A percentile compares a stretch with the other conserved stretches of the same genome.
Evolutionary conservation across 2,113 vertebrate species (phyloP).

Genomic region (Galemys pyrenaicus): DNA sequence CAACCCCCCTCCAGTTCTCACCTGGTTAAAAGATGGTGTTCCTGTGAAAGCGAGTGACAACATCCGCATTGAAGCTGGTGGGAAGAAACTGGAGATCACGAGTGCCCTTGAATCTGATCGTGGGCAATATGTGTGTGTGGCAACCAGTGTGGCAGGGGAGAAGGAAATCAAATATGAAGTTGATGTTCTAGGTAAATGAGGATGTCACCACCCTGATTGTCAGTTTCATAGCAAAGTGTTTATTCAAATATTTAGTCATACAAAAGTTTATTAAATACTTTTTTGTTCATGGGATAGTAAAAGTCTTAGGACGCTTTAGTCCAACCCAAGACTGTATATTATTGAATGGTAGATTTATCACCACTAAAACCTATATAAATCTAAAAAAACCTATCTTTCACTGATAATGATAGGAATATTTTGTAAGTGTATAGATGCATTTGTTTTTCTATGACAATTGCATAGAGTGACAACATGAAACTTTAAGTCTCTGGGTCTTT

Average conservation of each 20-base stretch:
- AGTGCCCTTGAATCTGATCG: conserved; percentile 83
- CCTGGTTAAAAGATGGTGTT: conserved; percentile 94
- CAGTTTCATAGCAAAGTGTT: not conserved
- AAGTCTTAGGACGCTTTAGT: not conserved
- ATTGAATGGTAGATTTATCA: not conserved
- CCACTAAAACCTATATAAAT: not conserved
- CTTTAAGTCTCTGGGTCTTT: not conserved
- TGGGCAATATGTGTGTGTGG: conserved; percentile 93
- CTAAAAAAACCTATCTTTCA: not conserved
- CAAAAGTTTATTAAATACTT: not conserved
- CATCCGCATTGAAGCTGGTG: conserved; percentile 88
- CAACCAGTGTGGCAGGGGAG: conserved; percentile 95
- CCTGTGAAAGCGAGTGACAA: conserved; percentile 88
- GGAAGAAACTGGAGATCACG: conserved; percentile 91
- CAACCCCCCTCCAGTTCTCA: conserved; percentile 92
- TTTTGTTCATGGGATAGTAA: not conserved
- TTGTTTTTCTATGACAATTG: not conserved
- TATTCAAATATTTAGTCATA: not conserved
- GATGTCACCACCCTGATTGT: not conserved
- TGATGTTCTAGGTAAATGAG: conserved; percentile 90
- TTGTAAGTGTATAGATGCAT: not conserved
- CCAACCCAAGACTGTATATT: not conserved
- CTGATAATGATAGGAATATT: not conserved
- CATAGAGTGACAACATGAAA: not conserved
- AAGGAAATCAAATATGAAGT: conserved; percentile 94